A percentile compares a stretch with the other conserved stretches of the same genome.
Conservation (phyloP, 2,888 invertebrate genomes). For the Acanthosepion lycidas region DNA sequence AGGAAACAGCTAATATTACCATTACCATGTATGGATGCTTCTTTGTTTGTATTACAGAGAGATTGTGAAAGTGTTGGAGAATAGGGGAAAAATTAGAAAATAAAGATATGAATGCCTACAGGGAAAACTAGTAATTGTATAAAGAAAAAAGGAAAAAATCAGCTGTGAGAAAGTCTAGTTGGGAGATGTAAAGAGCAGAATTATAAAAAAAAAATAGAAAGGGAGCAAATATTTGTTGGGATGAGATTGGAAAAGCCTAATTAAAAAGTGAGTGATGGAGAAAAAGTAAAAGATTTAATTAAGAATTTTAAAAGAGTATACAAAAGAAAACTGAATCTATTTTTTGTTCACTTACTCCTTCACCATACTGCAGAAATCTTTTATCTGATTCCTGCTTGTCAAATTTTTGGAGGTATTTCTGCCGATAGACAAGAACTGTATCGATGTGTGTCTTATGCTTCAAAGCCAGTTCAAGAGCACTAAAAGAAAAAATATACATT, state of each 20-base stretch:
- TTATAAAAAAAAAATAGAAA: neutral
- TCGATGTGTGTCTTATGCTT: conserved; percentile 84
- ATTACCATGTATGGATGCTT: too few relatives aligned
- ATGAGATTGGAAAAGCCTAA: neutral
- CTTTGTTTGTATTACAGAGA: too few relatives aligned
- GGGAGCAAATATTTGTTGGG: neutral
- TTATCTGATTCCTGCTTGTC: conserved; percentile 76
- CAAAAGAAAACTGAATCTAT: conserved; percentile 39
- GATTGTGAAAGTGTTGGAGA: too few relatives aligned
- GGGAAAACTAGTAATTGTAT: too few relatives aligned
- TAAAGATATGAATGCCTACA: too few relatives aligned
- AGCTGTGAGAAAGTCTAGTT: too few relatives aligned
- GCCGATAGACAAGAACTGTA: conserved; percentile 82
- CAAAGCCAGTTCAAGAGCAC: conserved; percentile 84
- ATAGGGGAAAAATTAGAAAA: too few relatives aligned
- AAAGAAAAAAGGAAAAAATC: too few relatives aligned
- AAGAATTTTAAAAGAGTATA: too few relatives aligned
- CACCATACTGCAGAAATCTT: conserved; percentile 72
- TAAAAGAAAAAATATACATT: conserved; percentile 63
- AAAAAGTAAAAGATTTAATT: neutral
- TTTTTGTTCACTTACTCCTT: conserved; percentile 67
- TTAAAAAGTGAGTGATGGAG: neutral
- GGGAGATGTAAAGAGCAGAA: too few relatives aligned
- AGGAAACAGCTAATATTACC: too few relatives aligned
- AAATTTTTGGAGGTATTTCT: conserved; percentile 79